These are phyloP conservation scores for Tenualosa ilisha DNA, from an alignment of 2,797 vertebrate genomes.

Conservation along the genomic window DNA sequence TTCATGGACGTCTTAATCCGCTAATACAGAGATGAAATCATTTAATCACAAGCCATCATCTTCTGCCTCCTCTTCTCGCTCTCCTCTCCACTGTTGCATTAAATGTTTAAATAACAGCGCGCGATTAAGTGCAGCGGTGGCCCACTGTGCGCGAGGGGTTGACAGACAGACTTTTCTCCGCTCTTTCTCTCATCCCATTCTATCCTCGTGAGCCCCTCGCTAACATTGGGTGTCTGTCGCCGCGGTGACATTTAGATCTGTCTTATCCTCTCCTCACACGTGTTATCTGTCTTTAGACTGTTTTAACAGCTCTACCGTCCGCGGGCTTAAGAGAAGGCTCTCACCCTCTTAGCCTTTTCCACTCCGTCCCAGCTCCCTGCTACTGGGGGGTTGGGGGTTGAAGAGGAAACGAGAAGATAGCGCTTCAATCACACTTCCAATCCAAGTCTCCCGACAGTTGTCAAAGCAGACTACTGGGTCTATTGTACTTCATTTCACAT, in stretches of 20 bases:
- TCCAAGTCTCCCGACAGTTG: neutral
- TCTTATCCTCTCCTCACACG: constrained; percentile 72
- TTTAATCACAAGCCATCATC: constrained; percentile 77
- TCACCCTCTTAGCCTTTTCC: constrained; percentile 31
- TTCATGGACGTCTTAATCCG: constrained; percentile 77
- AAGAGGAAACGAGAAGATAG: constrained; percentile 36
- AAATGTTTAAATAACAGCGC: constrained; percentile 73
- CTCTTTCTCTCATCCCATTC: constrained; percentile 62
- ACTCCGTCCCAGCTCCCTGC: neutral
- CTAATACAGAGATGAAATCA: constrained; percentile 74
- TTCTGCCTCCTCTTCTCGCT: constrained; percentile 39
- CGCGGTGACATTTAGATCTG: constrained; percentile 73
- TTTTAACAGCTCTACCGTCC: constrained; percentile 62
- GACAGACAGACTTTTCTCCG: constrained; percentile 59
- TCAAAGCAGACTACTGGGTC: neutral
- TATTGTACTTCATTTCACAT: constrained; percentile 10
- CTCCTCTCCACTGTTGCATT: constrained; percentile 50
- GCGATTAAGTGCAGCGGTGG: constrained; percentile 77
- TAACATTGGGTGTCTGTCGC: constrained; percentile 73
- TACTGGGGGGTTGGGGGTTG: constrained; percentile 53
- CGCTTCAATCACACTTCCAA: constrained; percentile 16
- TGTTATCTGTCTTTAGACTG: constrained; percentile 75
- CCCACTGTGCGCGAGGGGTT: constrained; percentile 61
- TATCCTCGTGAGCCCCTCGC: constrained; percentile 62
- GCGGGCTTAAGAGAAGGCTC: constrained; percentile 63